A percentile compares a stretch with the other conserved stretches of the same genome.
Evolutionary conservation across 1,140 invertebrate species (phyloP).

Genomic region (Homarus americanus): DNA sequence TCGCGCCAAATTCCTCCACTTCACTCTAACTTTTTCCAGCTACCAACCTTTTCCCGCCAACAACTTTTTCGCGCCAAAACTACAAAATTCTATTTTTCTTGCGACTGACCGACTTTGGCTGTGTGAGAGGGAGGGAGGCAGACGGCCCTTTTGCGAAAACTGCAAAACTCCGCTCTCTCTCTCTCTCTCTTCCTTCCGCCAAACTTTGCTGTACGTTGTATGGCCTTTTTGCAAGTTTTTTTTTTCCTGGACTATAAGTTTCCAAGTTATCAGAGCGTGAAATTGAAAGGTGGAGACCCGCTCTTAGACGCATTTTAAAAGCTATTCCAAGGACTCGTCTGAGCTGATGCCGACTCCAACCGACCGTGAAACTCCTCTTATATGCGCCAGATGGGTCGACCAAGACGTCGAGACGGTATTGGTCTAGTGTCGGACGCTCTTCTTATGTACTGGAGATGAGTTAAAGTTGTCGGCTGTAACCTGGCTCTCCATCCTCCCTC

Average conservation of each 20-base stretch:
- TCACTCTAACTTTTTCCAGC: too few species aligned
- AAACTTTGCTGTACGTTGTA: neutral
- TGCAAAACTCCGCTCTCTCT: neutral
- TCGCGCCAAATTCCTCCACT: too few species aligned
- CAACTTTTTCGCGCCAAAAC: neutral
- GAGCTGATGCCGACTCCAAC: neutral
- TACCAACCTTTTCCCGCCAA: too few species aligned
- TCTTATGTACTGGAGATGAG: too few species aligned
- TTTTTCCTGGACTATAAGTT: neutral
- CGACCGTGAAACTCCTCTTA: neutral
- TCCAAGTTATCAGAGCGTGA: slow-evolving; percentile 10
- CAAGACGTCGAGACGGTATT: too few species aligned
- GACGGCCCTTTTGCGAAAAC: neutral
- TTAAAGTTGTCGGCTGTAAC: too few species aligned
- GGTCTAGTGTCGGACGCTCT: too few species aligned
- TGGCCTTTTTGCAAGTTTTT: neutral
- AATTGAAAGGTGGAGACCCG: neutral
- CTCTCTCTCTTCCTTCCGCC: neutral
- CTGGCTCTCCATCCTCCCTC: too few species aligned
- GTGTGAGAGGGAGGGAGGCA: too few species aligned
- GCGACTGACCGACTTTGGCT: neutral
- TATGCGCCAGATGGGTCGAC: neutral
- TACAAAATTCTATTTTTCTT: neutral
- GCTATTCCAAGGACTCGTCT: neutral
- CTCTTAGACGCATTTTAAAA: neutral